Percentiles rank a stretch among this genome's conserved stretches.
phyloP scores from a whole-genome alignment of 2,797 vertebrate species.

The Molossus alvarezi region DNA sequence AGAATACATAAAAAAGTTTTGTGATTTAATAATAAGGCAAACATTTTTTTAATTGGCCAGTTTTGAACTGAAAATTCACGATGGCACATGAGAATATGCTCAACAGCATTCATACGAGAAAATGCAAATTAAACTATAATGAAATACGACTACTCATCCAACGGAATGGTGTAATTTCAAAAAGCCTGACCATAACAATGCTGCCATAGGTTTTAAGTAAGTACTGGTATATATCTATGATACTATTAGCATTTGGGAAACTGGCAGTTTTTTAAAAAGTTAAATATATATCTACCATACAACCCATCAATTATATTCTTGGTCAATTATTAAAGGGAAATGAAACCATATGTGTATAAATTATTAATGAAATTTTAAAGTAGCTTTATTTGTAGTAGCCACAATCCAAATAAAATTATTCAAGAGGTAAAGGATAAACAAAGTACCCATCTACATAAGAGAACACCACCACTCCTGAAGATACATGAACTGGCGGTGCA shows the following conservation, averaged over 20 bases:
- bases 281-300: background rate
- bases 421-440: background rate
- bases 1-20: background rate
- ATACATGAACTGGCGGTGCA: background rate
- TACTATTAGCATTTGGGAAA: background rate
- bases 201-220: background rate
- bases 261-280: background rate
- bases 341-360: background rate
- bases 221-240: background rate
- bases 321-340: background rate
- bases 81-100: background rate
- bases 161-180: background rate
- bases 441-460: background rate
- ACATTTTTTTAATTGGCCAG: background rate
- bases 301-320: background rate
- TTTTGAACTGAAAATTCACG: background rate
- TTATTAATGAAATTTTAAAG: background rate
- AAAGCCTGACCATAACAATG: background rate
- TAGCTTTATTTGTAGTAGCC: background rate
- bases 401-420: background rate
- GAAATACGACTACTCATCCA: background rate
- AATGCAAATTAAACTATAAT: background rate
- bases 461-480: background rate
- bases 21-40: background rate
- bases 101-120: background rate